These are phyloP conservation scores for Phalangium opilio DNA, from an alignment of 2,888 invertebrate species.

Conservation along the genomic window DNA sequence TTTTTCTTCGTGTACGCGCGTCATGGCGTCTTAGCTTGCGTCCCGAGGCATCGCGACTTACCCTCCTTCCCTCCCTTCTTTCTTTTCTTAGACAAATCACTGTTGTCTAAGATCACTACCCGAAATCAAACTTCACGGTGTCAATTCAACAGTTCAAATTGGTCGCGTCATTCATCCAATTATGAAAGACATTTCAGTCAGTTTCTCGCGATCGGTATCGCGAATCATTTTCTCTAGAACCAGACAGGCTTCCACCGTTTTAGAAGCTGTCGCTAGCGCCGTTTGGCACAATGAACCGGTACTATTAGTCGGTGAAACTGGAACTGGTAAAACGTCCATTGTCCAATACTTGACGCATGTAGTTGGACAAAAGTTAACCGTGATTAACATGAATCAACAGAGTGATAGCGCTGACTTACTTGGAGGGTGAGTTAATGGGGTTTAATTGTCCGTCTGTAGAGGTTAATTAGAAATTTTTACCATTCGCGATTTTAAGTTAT, in stretches of 20 bases:
- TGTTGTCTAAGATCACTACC: conserved; percentile 67
- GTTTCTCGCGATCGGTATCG: conserved; percentile 3
- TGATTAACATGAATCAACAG: conserved; percentile 98
- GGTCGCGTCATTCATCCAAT: conserved; percentile 45
- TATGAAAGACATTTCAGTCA: no score
- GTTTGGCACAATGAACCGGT: conserved; percentile 72
- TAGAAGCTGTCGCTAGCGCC: conserved; percentile 78
- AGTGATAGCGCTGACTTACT: conserved; percentile 91
- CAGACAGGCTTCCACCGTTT: conserved; percentile 51
- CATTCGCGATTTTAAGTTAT: conserved; percentile 36
- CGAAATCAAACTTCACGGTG: conserved; percentile 36
- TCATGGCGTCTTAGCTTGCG: no score
- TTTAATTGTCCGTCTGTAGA: background rate
- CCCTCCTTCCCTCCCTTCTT: background rate
- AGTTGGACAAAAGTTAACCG: conserved; percentile 64
- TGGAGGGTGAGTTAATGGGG: conserved; percentile 47
- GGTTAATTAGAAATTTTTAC: conserved; percentile 30
- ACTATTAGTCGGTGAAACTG: conserved; percentile 91
- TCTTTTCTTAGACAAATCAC: conserved; percentile 45
- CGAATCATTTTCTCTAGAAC: conserved; percentile 6
- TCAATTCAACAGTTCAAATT: conserved; percentile 45
- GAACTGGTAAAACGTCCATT: conserved; percentile 92
- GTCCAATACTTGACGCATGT: conserved; percentile 78
- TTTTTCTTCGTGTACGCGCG: background rate
- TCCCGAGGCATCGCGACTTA: no score